Evolutionary conservation across 2,888 invertebrate genomes (phyloP).

Genomic region (Thumatha senex): DNA sequence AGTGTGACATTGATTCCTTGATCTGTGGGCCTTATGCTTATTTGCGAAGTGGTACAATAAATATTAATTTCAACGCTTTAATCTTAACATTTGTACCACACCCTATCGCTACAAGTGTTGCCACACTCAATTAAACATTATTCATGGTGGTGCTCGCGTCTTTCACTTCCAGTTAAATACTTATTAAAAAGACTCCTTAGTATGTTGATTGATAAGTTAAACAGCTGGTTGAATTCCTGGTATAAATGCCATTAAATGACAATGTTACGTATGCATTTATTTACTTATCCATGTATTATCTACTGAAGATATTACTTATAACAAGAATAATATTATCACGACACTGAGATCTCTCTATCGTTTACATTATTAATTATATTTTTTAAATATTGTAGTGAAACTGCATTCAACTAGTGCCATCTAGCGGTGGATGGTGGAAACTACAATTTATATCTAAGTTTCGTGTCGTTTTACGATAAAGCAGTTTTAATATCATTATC

Average conservation of each 20-base stretch:
- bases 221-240: slow-evolving; percentile 35
- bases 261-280: slow-evolving; percentile 14
- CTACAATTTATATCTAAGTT: no score
- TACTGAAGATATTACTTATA: no score
- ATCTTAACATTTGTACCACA: slow-evolving; percentile 21
- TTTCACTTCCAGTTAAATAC: slow-evolving; percentile 14
- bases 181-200: slow-evolving; percentile 18
- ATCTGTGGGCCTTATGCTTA: background rate
- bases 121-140: slow-evolving; percentile 38
- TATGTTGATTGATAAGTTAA: slow-evolving; percentile 31
- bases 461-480: no score
- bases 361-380: background rate
- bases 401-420: no score
- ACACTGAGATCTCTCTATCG: no score
- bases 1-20: no score
- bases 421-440: no score
- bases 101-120: slow-evolving; percentile 27
- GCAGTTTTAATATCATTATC: no score
- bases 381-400: no score
- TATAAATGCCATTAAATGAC: slow-evolving; percentile 28
- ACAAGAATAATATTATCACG: no score
- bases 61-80: background rate
- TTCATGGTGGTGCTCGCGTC: slow-evolving; percentile 22
- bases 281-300: no score
- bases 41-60: no score